phyloP scores from a whole-genome alignment of 2,113 vertebrate species.

The Reinhardtius hippoglossoides region DNA sequence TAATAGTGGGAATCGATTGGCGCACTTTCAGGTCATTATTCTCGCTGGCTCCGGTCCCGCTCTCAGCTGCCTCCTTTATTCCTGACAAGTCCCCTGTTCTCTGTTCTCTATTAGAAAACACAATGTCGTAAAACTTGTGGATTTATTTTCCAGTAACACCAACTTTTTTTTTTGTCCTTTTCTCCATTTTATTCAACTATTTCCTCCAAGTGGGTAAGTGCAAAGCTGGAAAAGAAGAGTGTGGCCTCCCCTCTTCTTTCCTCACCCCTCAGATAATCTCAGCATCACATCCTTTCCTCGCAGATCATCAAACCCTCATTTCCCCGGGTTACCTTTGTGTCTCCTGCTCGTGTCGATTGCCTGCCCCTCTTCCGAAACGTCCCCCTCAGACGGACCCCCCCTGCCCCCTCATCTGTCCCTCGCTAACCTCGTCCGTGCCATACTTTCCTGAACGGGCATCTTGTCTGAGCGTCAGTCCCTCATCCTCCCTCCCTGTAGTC shows the following conservation, averaged over 20 bases:
- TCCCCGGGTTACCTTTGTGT: constrained; percentile 56
- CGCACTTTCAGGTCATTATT: constrained; percentile 30
- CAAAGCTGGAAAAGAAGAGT: constrained; percentile 48
- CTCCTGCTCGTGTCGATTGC: constrained; percentile 25
- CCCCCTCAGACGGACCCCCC: no score
- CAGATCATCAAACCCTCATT: constrained; percentile 61
- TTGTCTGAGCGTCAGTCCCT: no score
- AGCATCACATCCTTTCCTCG: constrained; percentile 49
- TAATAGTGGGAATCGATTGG: constrained; percentile 22
- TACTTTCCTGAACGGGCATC: constrained; percentile 23
- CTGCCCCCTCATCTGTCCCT: constrained; percentile 8
- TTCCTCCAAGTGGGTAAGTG: constrained; percentile 71
- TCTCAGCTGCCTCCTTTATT: constrained; percentile 16
- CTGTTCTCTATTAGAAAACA: constrained; percentile 25
- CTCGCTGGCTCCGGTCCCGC: neutral
- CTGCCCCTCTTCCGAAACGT: neutral
- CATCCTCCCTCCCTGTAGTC: neutral
- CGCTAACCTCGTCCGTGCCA: neutral
- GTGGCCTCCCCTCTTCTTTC: constrained; percentile 51
- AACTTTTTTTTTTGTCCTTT: constrained; percentile 17
- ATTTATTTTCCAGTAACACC: constrained; percentile 6
- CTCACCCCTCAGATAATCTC: constrained; percentile 39
- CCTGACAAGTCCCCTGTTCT: constrained; percentile 1
- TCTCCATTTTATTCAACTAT: constrained; percentile 37
- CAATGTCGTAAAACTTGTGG: neutral